Conservation (phyloP, 2,797 vertebrate species). For the Picus viridis region DNA sequence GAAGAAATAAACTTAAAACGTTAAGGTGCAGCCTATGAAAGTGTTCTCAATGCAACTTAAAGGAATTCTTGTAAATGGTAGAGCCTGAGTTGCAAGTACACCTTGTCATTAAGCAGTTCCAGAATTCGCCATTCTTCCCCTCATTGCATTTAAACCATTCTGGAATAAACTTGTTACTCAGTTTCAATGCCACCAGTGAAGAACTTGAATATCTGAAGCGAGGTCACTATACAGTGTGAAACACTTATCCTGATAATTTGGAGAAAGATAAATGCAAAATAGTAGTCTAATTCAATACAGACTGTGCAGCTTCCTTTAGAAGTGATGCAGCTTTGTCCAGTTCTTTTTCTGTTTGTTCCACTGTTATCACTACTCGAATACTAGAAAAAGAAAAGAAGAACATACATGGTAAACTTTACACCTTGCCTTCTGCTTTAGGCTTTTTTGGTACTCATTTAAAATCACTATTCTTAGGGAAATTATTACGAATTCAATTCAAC, state of each 20-base stretch:
- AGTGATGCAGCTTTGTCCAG: constrained; percentile 85
- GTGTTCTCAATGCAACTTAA: constrained; percentile 32
- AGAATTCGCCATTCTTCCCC: neutral
- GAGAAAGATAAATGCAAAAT: neutral
- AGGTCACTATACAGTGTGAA: constrained; percentile 5
- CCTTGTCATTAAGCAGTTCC: constrained; percentile 12
- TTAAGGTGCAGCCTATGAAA: constrained; percentile 38
- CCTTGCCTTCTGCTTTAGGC: neutral
- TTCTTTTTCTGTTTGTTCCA: constrained; percentile 91
- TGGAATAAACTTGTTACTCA: neutral
- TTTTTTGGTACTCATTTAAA: neutral
- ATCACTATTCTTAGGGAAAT: neutral
- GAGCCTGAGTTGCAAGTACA: constrained; percentile 23
- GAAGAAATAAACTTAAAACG: neutral
- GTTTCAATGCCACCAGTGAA: neutral
- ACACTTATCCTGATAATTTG: neutral
- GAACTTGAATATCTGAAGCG: neutral
- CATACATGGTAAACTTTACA: neutral
- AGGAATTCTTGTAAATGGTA: constrained; percentile 25
- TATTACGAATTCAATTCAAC: neutral
- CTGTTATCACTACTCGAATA: constrained; percentile 90
- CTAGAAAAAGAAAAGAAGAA: constrained; percentile 76
- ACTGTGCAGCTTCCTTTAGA: constrained; percentile 85
- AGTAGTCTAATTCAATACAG: constrained; percentile 75
- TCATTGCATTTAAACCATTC: neutral